Percentiles rank a stretch among this genome's conserved stretches.
Evolutionary conservation across 2,888 invertebrate species (phyloP).

Genomic region (Glaucopsyche alexis): DNA sequence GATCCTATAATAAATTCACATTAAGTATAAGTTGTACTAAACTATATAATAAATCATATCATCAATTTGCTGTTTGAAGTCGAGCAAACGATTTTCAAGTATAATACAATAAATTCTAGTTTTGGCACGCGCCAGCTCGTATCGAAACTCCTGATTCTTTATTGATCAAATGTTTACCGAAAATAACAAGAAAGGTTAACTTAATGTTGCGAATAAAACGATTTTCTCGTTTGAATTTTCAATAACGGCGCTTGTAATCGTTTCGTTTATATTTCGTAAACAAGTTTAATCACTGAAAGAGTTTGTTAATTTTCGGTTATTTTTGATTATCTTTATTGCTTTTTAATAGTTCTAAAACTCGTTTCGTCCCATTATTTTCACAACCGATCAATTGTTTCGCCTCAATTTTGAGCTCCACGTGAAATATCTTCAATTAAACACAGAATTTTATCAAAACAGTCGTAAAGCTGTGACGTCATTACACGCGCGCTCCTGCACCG

Average conservation of each 20-base stretch:
- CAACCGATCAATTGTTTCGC: background rate
- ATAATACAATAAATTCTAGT: slow-evolving; percentile 60
- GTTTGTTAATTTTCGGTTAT: background rate
- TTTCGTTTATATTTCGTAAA: slow-evolving; percentile 3
- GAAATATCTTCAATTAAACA: slow-evolving; percentile 25
- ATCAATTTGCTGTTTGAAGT: slow-evolving; percentile 35
- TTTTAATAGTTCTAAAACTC: background rate
- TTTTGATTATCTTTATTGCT: background rate
- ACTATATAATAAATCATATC: slow-evolving; percentile 28
- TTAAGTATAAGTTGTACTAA: slow-evolving; percentile 1
- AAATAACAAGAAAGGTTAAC: slow-evolving; percentile 29
- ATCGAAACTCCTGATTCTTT: slow-evolving; percentile 27
- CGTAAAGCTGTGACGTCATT: slow-evolving; percentile 56
- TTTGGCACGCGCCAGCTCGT: slow-evolving; percentile 56
- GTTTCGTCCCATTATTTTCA: background rate
- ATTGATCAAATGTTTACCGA: slow-evolving; percentile 29
- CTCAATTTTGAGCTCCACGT: background rate
- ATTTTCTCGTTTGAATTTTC: slow-evolving; percentile 18
- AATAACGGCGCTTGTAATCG: background rate
- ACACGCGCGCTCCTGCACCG: slow-evolving; percentile 66
- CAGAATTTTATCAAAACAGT: slow-evolving; percentile 44
- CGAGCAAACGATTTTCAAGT: slow-evolving; percentile 47
- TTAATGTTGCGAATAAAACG: slow-evolving; percentile 25
- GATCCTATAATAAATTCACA: background rate
- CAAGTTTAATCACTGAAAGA: background rate